Conservation (phyloP, 2,888 invertebrate species). For the Lacanobia oleracea region DNA sequence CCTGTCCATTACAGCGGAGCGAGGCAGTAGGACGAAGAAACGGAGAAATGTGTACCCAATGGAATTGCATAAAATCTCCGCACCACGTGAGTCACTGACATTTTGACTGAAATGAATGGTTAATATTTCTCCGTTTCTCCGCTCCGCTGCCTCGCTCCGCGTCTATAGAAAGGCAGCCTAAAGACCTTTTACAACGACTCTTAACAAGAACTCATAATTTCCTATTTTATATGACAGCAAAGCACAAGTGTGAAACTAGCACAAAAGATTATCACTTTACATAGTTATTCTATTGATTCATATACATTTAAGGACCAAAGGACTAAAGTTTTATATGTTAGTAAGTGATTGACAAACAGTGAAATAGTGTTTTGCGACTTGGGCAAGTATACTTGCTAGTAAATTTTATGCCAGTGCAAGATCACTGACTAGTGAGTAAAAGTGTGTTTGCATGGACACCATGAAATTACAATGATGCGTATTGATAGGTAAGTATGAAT, state of each 20-base stretch:
- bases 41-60: too few relatives aligned
- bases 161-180: too few relatives aligned
- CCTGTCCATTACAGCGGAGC: too few relatives aligned
- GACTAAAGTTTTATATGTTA: slow-evolving; percentile 27
- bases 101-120: too few relatives aligned
- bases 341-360: slow-evolving; percentile 37
- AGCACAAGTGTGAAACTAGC: slow-evolving; percentile 29
- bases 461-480: too few relatives aligned
- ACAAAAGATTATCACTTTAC: slow-evolving; percentile 52
- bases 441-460: background rate
- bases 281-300: slow-evolving; percentile 32
- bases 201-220: slow-evolving; percentile 43
- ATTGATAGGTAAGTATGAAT: too few relatives aligned
- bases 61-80: too few relatives aligned
- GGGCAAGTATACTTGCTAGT: background rate
- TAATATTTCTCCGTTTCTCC: too few relatives aligned
- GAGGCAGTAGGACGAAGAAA: too few relatives aligned
- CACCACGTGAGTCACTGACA: too few relatives aligned
- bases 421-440: background rate
- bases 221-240: slow-evolving; percentile 2
- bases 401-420: slow-evolving; percentile 10
- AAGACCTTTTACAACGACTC: background rate
- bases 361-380: background rate
- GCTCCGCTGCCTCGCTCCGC: too few relatives aligned
- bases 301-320: slow-evolving; percentile 18